These are phyloP conservation scores for Diaprepes abbreviatus DNA, from an alignment of 2,888 invertebrate species.

Conservation along the genomic window DNA sequence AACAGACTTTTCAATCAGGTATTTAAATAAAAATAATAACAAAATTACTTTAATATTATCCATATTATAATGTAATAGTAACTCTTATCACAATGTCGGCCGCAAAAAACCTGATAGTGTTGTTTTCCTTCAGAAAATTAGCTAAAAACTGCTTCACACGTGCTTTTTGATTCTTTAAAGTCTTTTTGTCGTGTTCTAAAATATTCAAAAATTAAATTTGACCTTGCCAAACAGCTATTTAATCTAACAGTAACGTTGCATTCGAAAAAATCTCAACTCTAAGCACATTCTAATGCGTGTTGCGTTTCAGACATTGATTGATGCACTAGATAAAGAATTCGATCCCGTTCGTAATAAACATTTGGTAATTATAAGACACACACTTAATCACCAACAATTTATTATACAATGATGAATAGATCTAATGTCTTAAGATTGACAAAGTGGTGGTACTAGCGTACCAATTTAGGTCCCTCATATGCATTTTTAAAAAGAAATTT, in stretches of 20 bases:
- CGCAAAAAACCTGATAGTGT: no score
- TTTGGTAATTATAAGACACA: constrained; percentile 34
- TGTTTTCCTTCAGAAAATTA: no score
- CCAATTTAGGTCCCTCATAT: constrained; percentile 8
- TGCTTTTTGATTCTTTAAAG: no score
- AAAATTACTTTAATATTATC: no score
- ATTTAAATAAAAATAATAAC: no score
- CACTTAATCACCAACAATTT: constrained; percentile 24
- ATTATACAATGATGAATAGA: constrained; percentile 32
- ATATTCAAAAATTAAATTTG: neutral
- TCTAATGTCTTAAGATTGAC: constrained; percentile 24
- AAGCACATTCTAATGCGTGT: neutral
- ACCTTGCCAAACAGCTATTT: neutral
- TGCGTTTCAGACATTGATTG: constrained; percentile 26
- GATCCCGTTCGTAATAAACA: constrained; percentile 31
- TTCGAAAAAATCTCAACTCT: neutral
- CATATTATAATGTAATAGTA: no score
- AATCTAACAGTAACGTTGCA: neutral
- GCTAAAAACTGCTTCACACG: no score
- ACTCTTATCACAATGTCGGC: no score
- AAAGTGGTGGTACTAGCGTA: constrained; percentile 21
- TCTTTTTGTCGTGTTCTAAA: no score
- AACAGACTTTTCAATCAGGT: no score
- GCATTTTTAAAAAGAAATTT: neutral
- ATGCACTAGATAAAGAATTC: constrained; percentile 37